Evolutionary conservation across 2,797 vertebrate species (phyloP).

Genomic region (Brotogeris chrysoptera): DNA sequence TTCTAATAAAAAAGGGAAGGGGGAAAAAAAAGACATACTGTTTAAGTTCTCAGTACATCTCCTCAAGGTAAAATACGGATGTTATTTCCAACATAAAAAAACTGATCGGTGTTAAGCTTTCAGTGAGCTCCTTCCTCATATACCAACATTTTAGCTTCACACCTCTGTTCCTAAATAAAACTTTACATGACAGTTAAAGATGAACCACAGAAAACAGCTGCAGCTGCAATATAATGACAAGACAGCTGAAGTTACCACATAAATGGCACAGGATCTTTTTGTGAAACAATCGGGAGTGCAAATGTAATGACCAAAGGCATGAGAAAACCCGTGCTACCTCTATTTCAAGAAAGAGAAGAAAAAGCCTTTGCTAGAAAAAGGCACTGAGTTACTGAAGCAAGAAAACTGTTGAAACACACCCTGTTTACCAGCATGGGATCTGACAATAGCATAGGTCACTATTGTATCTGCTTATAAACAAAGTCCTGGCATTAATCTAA

Average conservation of each 20-base stretch:
- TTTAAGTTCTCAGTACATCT: neutral
- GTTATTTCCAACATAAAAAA: neutral
- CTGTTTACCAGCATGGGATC: neutral
- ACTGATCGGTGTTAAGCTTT: neutral
- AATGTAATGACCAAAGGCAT: neutral
- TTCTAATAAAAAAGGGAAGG: neutral
- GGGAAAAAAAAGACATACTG: neutral
- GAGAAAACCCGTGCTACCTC: neutral
- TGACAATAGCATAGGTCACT: neutral
- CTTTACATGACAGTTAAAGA: neutral
- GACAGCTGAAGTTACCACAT: neutral
- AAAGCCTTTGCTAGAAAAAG: neutral
- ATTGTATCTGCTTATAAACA: neutral
- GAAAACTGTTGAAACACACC: neutral
- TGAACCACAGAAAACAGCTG: neutral
- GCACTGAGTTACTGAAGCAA: neutral
- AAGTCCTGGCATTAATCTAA: neutral
- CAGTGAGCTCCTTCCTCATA: neutral
- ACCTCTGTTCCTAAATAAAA: neutral
- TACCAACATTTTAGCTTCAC: neutral
- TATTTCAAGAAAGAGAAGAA: neutral
- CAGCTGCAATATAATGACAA: neutral
- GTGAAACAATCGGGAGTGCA: neutral
- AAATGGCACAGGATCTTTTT: neutral
- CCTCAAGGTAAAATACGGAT: neutral